A percentile compares a stretch with the other conserved stretches of the same genome.
These are phyloP conservation scores for Drosophila buzzatii DNA, from an alignment of 2,888 invertebrate genomes.

Conservation along the genomic window DNA sequence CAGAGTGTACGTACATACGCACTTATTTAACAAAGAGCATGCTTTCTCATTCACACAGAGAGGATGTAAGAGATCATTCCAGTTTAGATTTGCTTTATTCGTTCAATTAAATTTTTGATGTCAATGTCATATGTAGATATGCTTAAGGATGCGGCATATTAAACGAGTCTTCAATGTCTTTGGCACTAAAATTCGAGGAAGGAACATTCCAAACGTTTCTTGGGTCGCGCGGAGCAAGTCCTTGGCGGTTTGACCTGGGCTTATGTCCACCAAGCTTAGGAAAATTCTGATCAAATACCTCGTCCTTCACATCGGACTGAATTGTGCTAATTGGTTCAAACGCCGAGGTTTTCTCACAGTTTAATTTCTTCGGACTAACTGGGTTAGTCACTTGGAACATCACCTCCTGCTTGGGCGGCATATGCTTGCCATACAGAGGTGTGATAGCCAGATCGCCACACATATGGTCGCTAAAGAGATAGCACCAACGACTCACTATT, in stretches of 20 bases:
- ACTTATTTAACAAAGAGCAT: not conserved
- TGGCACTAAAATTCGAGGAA: not conserved
- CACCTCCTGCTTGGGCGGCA: constrained; percentile 74
- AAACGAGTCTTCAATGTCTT: constrained; percentile 17
- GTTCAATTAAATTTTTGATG: no score
- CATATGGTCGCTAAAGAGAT: constrained; percentile 85
- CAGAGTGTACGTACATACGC: not conserved
- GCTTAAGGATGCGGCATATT: constrained; percentile 22
- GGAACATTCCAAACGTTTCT: constrained; percentile 33
- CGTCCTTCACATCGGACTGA: constrained; percentile 17
- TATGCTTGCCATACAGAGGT: constrained; percentile 84
- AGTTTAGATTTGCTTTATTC: not conserved
- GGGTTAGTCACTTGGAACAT: constrained; percentile 28
- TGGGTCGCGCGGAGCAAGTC: not conserved
- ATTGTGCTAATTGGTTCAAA: not conserved
- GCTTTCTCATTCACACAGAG: not conserved
- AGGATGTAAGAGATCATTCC: no score
- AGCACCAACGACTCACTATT: constrained; percentile 85
- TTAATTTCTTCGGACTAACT: not conserved
- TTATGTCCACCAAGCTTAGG: constrained; percentile 38
- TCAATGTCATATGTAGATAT: not conserved
- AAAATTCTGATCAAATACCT: constrained; percentile 39
- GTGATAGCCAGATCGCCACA: constrained; percentile 84
- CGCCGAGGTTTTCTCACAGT: not conserved
- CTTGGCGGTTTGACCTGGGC: not conserved